phyloP scores from a whole-genome alignment of 2,113 vertebrate species.

The Ramphastos sulfuratus region DNA sequence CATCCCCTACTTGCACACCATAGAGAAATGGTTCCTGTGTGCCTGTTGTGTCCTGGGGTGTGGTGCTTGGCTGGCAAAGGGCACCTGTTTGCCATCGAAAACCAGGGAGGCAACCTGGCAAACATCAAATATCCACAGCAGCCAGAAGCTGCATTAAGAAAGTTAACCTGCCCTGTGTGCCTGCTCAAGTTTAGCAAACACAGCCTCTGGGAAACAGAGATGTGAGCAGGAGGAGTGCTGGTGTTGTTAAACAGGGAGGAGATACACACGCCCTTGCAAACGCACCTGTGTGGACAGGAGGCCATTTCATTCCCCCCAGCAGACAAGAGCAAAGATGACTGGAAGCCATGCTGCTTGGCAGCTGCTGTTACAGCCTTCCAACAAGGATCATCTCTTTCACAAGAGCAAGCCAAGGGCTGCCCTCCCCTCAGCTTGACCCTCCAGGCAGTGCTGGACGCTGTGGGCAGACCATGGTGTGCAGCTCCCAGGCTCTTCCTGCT shows the following conservation, averaged over 20 bases:
- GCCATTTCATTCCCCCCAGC: neutral
- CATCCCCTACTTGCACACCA: neutral
- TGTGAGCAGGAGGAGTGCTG: neutral
- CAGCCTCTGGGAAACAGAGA: neutral
- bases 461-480: fast-evolving
- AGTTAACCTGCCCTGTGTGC: neutral
- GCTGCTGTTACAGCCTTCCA: neutral
- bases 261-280: neutral
- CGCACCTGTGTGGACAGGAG: neutral
- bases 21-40: neutral
- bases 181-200: neutral
- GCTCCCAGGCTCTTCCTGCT: neutral
- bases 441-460: neutral
- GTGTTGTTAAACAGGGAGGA: neutral
- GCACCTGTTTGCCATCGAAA: fast-evolving
- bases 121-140: neutral
- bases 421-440: neutral
- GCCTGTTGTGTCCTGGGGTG: fast-evolving
- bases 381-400: neutral
- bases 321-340: neutral
- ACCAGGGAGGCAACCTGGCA: neutral
- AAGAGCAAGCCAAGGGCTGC: neutral
- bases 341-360: neutral
- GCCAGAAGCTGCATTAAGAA: neutral
- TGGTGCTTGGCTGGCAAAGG: neutral